Evolutionary conservation across 2,888 invertebrate species (phyloP).

Genomic region (Melanostoma mellinum): DNA sequence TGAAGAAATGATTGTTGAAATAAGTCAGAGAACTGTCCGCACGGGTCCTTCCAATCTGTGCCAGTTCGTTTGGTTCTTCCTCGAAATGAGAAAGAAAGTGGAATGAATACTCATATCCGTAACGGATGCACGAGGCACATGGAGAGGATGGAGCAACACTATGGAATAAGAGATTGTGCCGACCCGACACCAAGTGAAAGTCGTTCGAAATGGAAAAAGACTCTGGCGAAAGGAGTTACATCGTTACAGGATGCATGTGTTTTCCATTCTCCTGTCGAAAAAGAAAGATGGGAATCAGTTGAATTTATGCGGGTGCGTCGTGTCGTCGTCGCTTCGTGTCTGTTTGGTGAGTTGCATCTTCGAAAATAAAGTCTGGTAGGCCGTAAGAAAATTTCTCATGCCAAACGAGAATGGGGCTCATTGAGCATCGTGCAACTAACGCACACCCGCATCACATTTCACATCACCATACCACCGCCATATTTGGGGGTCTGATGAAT

Average conservation of each 20-base stretch:
- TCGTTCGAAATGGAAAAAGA: slow-evolving; percentile 27
- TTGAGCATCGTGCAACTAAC: not conserved
- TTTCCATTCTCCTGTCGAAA: slow-evolving; percentile 7
- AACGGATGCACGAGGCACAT: not conserved
- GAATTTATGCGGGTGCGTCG: not conserved
- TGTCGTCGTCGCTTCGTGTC: no score
- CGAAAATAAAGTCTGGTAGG: not conserved
- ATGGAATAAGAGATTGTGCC: not conserved
- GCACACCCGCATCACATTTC: not conserved
- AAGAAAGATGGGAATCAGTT: slow-evolving; percentile 21
- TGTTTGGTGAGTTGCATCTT: not conserved
- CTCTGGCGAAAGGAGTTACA: slow-evolving; percentile 55
- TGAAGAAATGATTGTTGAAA: no score
- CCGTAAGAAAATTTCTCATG: not conserved
- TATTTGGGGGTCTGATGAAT: slow-evolving; percentile 2
- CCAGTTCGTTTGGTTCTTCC: no score
- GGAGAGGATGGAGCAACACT: not conserved
- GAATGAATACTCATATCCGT: no score
- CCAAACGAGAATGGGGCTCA: not conserved
- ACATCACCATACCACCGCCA: not conserved
- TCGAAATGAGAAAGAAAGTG: no score
- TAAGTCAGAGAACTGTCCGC: no score
- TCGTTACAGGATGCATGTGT: slow-evolving; percentile 53
- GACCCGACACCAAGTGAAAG: slow-evolving; percentile 51
- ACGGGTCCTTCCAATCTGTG: no score